These are phyloP conservation scores for Eurois occulta DNA, from an alignment of 2,888 invertebrate species.

Conservation along the genomic window DNA sequence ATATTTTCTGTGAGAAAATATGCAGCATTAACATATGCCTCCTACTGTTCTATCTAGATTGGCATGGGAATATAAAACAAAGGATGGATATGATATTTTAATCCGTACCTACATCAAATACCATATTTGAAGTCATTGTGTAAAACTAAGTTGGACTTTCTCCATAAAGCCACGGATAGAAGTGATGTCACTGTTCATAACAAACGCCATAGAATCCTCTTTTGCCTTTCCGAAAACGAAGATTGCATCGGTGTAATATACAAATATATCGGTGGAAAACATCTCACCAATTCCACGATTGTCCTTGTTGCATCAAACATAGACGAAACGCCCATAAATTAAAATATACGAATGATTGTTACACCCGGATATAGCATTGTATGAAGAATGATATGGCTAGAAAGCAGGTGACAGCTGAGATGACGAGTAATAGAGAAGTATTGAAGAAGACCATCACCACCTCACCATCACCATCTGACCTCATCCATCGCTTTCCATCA, in stretches of 20 bases:
- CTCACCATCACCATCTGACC: too few relatives aligned
- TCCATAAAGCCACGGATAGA: conserved; percentile 7
- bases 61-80: conserved; percentile 52
- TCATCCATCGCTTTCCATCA: too few relatives aligned
- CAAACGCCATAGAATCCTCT: not conserved
- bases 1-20: conserved; percentile 49
- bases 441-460: too few relatives aligned
- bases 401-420: too few relatives aligned
- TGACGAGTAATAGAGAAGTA: too few relatives aligned
- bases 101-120: conserved; percentile 55
- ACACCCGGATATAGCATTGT: too few relatives aligned
- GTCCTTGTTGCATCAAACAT: conserved; percentile 2
- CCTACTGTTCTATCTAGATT: conserved; percentile 41
- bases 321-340: not conserved
- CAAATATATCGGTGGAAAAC: not conserved
- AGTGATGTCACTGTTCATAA: conserved; percentile 28
- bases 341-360: not conserved
- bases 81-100: conserved; percentile 54
- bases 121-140: conserved; percentile 47
- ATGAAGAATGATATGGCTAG: too few relatives aligned
- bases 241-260: not conserved
- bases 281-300: not conserved
- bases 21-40: conserved; percentile 10
- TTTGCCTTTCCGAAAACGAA: not conserved
- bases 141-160: conserved; percentile 53